Conservation (phyloP, 92 coral and sea anemone species). For the Siderastrea siderea region DNA sequence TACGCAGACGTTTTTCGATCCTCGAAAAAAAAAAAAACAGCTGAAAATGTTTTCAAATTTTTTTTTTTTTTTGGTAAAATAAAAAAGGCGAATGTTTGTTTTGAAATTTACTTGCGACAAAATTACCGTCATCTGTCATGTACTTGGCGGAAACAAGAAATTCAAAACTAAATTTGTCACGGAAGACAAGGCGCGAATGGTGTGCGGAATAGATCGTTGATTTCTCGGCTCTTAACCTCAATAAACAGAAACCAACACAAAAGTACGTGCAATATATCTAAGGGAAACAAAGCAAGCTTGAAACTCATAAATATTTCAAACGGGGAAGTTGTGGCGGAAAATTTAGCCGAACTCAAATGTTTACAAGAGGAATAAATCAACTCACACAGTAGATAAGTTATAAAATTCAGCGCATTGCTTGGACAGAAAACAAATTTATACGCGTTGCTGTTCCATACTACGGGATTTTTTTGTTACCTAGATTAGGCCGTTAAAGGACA, state of each 20-base stretch:
- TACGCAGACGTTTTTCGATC: background rate
- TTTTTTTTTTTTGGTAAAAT: background rate
- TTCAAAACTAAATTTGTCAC: constrained; percentile 23
- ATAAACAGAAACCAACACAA: constrained; percentile 15
- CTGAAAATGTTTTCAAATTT: background rate
- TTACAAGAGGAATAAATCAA: background rate
- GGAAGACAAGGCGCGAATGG: constrained; percentile 19
- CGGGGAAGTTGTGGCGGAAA: constrained; percentile 43
- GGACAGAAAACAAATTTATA: constrained; percentile 3
- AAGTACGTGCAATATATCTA: constrained; percentile 22
- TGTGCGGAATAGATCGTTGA: background rate
- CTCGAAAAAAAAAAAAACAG: constrained; percentile 12
- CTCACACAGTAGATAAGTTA: background rate
- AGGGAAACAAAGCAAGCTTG: constrained; percentile 53
- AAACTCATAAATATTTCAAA: constrained; percentile 62
- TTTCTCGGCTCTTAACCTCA: constrained; percentile 1
- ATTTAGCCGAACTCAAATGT: constrained; percentile 42
- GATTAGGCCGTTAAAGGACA: constrained; percentile 34
- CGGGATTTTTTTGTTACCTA: constrained; percentile 1
- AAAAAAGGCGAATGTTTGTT: constrained; percentile 48
- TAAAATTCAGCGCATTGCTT: constrained; percentile 12
- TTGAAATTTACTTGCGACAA: constrained; percentile 41
- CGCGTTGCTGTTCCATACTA: background rate
- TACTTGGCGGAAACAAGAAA: constrained; percentile 19
- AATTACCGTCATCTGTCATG: constrained; percentile 41